Conservation (phyloP, 2,113 vertebrate species). For the Scolopax mira region DNA sequence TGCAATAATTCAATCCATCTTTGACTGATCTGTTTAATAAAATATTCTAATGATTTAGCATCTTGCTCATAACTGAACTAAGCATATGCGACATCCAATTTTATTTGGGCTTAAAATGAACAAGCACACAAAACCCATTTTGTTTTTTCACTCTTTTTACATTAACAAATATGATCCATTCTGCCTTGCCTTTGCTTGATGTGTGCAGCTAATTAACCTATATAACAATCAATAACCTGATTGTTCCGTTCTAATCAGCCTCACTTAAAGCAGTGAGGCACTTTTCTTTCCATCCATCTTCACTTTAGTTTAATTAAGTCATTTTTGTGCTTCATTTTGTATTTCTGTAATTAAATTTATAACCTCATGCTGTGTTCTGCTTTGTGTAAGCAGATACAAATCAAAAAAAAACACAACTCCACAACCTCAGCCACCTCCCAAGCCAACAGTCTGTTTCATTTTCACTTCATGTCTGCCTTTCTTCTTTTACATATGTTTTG, state of each 20-base stretch:
- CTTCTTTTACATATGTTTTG: not conserved
- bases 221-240: not conserved
- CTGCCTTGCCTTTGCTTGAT: not conserved
- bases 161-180: not conserved
- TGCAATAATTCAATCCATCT: not conserved
- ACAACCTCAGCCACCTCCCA: not conserved
- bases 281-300: slow-evolving; percentile 23
- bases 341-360: slow-evolving; percentile 37
- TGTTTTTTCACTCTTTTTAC: not conserved
- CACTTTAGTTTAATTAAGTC: slow-evolving; percentile 23
- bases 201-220: slow-evolving; percentile 14
- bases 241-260: slow-evolving; percentile 21
- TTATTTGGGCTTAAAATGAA: not conserved
- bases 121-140: not conserved
- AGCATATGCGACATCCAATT: not conserved
- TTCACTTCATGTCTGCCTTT: not conserved
- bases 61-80: not conserved
- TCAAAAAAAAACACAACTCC: not conserved
- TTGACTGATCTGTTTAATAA: not conserved
- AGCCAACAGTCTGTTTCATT: not conserved
- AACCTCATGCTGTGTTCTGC: not conserved
- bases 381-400: not conserved
- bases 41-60: not conserved
- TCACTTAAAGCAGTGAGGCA: slow-evolving; percentile 8
- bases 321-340: slow-evolving; percentile 14